These are phyloP conservation scores for Fregetta grallaria DNA, from an alignment of 2,113 vertebrate genomes.

Conservation along the genomic window DNA sequence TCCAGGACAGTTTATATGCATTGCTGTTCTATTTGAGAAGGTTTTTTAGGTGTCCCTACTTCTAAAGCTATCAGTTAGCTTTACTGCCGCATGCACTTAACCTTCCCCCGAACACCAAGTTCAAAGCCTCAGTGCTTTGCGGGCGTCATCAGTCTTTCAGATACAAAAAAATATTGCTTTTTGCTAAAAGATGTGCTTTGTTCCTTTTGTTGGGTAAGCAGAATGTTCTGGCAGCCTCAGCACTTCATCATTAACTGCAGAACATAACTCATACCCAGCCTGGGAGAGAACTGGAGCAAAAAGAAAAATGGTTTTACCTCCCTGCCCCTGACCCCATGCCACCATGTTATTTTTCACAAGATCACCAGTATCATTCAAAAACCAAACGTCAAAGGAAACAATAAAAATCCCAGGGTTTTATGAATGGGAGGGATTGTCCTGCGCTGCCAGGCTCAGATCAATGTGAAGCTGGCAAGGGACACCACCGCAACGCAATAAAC, in stretches of 20 bases:
- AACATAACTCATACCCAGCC: not conserved
- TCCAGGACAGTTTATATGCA: not conserved
- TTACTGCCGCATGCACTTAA: not conserved
- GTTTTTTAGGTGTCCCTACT: not conserved
- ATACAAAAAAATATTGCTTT: not conserved
- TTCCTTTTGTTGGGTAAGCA: conserved; percentile 39
- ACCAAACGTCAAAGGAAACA: not conserved
- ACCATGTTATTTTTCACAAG: not conserved
- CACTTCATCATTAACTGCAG: conserved; percentile 22
- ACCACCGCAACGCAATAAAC: not conserved
- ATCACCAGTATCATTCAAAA: not conserved
- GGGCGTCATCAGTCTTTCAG: not conserved
- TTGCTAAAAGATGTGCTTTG: conserved; percentile 1
- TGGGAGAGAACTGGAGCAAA: not conserved
- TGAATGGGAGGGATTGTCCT: conserved; percentile 45
- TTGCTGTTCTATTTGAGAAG: not conserved
- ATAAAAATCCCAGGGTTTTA: conserved; percentile 25
- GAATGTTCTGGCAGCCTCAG: not conserved
- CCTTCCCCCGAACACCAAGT: not conserved
- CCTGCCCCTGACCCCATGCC: not conserved
- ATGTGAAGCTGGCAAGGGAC: not conserved
- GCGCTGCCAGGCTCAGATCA: not conserved
- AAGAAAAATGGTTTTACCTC: conserved; percentile 11
- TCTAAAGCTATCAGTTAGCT: conserved; percentile 4
- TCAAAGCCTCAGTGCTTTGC: not conserved